Evolutionary conservation across 1,140 invertebrate species (phyloP), one percentile per base, ranked within the genome.

Genomic region (Diachasma alloeum): DNA sequence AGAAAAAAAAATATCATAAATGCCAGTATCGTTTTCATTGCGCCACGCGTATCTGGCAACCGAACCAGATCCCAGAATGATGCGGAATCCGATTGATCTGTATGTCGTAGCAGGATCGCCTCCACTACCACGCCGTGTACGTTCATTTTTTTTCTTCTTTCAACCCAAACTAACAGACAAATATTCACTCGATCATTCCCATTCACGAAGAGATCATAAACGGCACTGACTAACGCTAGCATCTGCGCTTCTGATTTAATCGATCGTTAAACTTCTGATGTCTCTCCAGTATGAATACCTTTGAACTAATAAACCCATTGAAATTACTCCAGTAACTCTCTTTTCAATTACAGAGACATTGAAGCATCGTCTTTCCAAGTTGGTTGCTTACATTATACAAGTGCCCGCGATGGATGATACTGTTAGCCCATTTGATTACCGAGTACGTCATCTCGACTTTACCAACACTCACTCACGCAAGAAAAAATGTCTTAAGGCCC

Each of bases 381-480:
- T 56, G 75, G 72, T 67, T 56, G 26, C 13, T 79, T 77, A 63
- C 48, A 66, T 26, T 66, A 39, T 36, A 75, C 39, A 66, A 17
- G 44, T 37, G 10, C 19, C 48, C 13, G 46, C 73, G 37, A 81
- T 79, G 80, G 80, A 81, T 66, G 78, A 78, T 39, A 74, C 66
- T 72, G 69, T 81, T 78, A 81, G 59, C 75, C 66, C 66, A 72
- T 78, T 70, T 42, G 76, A 78, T 26, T 68, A 78, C 56, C 77
- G 74, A 79, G 80, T 81, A 81, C 15, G 80, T 81, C 48, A n/a
- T 53, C 42, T 53, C 22, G 69, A 46, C 36, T 68, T 72, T 37
- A 59, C 44, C 31, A 24, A 46, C 13, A 19, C n/a, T 71, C 13
- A 71, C 19, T n/a, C 48, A 31, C 17, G 24, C 26, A 24, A 15